These are phyloP conservation scores for Alces alces DNA, from an alignment of 2,113 vertebrate species.

Conservation along the genomic window DNA sequence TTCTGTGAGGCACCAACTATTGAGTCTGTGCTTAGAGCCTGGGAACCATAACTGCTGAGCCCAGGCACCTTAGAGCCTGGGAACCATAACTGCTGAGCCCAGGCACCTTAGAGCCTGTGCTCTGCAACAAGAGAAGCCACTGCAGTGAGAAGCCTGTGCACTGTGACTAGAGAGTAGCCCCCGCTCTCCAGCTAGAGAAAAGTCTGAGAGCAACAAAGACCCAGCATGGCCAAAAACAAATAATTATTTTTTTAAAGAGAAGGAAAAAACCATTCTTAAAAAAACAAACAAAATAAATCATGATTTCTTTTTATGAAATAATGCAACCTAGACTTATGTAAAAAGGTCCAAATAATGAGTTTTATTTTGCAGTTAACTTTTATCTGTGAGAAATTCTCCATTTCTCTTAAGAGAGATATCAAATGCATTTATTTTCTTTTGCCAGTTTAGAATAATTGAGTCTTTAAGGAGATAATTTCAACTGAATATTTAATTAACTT, in stretches of 20 bases:
- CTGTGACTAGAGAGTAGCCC: not conserved
- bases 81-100: too few relatives aligned
- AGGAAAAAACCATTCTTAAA: not conserved
- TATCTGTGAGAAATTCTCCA: not conserved
- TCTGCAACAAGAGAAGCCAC: too few relatives aligned
- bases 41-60: not conserved
- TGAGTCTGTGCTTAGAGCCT: not conserved
- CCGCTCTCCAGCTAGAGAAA: not conserved
- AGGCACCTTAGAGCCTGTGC: too few relatives aligned
- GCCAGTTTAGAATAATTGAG: not conserved
- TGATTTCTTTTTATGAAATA: not conserved
- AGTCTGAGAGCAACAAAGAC: not conserved
- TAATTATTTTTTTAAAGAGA: not conserved
- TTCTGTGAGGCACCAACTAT: not conserved
- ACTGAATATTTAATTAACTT: not conserved
- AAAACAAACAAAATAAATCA: not conserved
- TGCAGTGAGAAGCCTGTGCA: too few relatives aligned
- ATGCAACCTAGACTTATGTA: not conserved
- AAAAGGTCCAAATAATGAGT: not conserved
- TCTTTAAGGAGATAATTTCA: not conserved
- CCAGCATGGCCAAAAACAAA: not conserved
- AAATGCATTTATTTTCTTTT: not conserved
- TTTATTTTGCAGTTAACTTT: not conserved
- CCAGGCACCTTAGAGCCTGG: not conserved
- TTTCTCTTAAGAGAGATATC: not conserved